Evolutionary conservation across 2,113 vertebrate genomes (phyloP), one percentile per base, ranked within the genome.

Genomic region (Anser brachyrhynchus): DNA sequence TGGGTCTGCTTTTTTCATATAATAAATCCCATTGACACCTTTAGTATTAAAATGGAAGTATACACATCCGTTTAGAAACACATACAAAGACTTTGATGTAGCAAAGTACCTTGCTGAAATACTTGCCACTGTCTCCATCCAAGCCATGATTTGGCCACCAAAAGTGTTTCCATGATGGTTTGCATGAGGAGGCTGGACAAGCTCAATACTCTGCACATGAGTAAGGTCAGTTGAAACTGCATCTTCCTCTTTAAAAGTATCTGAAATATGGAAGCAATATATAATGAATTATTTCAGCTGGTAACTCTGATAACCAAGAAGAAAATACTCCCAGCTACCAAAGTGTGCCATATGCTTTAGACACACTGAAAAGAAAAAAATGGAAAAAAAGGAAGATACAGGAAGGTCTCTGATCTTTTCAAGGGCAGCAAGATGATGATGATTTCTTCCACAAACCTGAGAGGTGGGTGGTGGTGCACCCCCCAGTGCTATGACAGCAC

Each of bases 131-230:
- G 94, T 97, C 94, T 98, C 98, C 98, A 99, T 98, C 98, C 98
- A 99, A 57, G 98, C 98, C 98, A 99, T 98, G 93, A 99, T 98
- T 92, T 98, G 98, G 25, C 98, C 98, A 72, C 98, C 98, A 62
- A 98, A 99, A 39, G 98, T 98, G 91, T 98, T 99, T 79, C 98
- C 98, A 14, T 98, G 98, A 93, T 98, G 98, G 94, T 98, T 98
- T 69, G 98, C 98, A 39, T 98, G 98, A 58, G 98, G 97, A 21
- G 98, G 98, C 59, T 98, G 97, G 78, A 98, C 98, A 44, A 98
- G 98, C 79, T 99, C 98, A 62, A 97, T 98, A 94, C 98, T 98
- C 95, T 98, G 97, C 6, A 98, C 97, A 2, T 84, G 92, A 14
- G 98, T 98, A 39, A 84, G 75, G 11, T 90, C 96, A 29, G 98